A percentile compares a stretch with the other conserved stretches of the same genome.
phyloP scores from a whole-genome alignment of 2,113 vertebrate genomes.

The Pycnonotus jocosus region DNA sequence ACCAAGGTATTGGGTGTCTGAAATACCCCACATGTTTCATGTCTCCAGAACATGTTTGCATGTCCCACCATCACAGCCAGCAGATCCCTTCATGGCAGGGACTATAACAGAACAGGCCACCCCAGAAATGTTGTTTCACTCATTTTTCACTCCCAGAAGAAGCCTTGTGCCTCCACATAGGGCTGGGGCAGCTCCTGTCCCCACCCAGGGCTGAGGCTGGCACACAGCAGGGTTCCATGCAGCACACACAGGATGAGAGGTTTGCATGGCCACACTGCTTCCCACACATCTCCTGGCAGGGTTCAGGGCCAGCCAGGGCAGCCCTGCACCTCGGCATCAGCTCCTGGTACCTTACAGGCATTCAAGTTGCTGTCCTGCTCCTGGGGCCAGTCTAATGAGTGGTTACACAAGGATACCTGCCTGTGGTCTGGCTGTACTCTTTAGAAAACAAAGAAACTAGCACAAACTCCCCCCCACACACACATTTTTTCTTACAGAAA shows the following conservation, averaged over 20 bases:
- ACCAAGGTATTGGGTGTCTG: neutral
- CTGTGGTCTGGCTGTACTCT: neutral
- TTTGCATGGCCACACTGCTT: neutral
- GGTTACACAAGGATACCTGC: neutral
- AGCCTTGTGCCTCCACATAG: neutral
- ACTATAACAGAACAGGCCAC: neutral
- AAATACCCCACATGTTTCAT: fast-evolving
- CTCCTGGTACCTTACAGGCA: neutral
- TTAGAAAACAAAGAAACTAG: neutral
- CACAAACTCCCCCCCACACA: neutral
- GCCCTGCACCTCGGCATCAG: neutral
- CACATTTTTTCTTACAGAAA: neutral
- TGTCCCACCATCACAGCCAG: neutral
- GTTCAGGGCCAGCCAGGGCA: neutral
- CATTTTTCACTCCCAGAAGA: neutral
- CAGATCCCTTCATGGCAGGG: neutral
- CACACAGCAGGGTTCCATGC: neutral
- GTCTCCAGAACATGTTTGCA: neutral
- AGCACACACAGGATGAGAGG: neutral
- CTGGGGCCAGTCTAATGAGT: neutral
- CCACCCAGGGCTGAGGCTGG: fast-evolving
- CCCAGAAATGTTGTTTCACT: fast-evolving
- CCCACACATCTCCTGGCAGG: neutral
- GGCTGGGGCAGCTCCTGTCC: neutral
- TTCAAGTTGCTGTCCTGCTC: neutral